Conservation (phyloP, 2,888 invertebrate genomes). For the Orthonevra nobilis region DNA sequence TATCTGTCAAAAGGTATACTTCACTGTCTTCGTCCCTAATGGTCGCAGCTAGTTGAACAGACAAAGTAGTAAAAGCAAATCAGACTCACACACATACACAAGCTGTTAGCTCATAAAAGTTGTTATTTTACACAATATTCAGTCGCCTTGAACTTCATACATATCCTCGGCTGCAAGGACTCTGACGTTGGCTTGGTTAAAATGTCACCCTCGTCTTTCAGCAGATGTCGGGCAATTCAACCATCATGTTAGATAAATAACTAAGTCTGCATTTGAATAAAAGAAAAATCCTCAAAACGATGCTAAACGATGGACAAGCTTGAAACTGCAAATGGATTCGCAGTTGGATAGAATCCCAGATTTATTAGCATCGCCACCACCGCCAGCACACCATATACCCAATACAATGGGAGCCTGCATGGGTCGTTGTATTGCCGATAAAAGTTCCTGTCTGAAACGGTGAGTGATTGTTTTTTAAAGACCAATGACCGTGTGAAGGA, state of each 20-base stretch:
- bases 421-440: slow-evolving; percentile 72
- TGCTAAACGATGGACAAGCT: slow-evolving; percentile 59
- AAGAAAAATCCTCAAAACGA: slow-evolving; percentile 20
- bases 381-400: not conserved
- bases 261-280: not conserved
- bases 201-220: slow-evolving; percentile 28
- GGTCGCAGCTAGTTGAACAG: not conserved
- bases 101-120: no score
- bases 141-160: not conserved
- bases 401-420: slow-evolving; percentile 73
- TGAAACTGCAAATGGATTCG: slow-evolving; percentile 49
- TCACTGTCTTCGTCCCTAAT: slow-evolving; percentile 9
- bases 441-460: slow-evolving; percentile 68
- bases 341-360: slow-evolving; percentile 54
- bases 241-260: slow-evolving; percentile 8
- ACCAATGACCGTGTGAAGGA: slow-evolving; percentile 33
- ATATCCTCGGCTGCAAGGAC: not conserved
- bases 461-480: slow-evolving; percentile 59
- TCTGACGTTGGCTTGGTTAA: not conserved
- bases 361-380: slow-evolving; percentile 6
- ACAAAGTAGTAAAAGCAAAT: no score
- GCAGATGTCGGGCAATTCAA: not conserved
- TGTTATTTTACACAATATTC: no score
- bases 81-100: no score
- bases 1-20: slow-evolving; percentile 52